Evolutionary conservation across 2,113 vertebrate species (phyloP).

Genomic region (Micromys minutus): DNA sequence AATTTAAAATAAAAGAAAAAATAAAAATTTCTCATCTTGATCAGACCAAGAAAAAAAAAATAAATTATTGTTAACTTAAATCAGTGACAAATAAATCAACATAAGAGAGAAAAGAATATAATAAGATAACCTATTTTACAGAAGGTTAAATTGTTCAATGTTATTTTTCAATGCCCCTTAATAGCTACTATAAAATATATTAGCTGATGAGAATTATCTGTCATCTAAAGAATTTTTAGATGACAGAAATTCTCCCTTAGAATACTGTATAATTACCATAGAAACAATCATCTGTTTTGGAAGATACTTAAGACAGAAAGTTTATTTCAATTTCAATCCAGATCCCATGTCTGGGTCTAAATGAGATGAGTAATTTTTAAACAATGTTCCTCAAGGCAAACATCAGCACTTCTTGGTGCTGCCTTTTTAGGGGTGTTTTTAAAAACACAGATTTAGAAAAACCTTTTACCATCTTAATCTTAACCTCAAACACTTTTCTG

Average conservation of each 20-base stretch:
- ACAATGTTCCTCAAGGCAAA: slow-evolving; percentile 46
- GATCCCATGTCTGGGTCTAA: slow-evolving; percentile 62
- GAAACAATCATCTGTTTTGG: slow-evolving; percentile 74
- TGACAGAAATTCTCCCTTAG: neutral
- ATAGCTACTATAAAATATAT: neutral
- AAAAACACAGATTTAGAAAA: neutral
- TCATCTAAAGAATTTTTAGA: slow-evolving; percentile 19
- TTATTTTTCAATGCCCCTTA: slow-evolving; percentile 23
- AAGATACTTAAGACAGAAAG: slow-evolving; percentile 72
- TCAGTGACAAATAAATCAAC: neutral
- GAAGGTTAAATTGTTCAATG: slow-evolving; percentile 6
- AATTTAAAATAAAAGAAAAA: too few relatives aligned
- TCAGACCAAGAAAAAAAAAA: too few relatives aligned
- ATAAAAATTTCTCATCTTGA: too few relatives aligned
- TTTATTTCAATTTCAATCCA: slow-evolving; percentile 63
- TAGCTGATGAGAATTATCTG: neutral
- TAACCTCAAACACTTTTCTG: neutral
- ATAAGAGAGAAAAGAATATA: neutral
- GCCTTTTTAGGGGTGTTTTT: neutral
- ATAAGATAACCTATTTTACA: neutral
- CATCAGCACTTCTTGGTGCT: slow-evolving; percentile 54
- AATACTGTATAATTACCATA: slow-evolving; percentile 58
- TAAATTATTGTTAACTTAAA: slow-evolving; percentile 45
- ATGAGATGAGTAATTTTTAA: slow-evolving; percentile 64
- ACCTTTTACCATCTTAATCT: neutral